Conservation (phyloP, 2,113 vertebrate genomes). For the Mohoua ochrocephala region DNA sequence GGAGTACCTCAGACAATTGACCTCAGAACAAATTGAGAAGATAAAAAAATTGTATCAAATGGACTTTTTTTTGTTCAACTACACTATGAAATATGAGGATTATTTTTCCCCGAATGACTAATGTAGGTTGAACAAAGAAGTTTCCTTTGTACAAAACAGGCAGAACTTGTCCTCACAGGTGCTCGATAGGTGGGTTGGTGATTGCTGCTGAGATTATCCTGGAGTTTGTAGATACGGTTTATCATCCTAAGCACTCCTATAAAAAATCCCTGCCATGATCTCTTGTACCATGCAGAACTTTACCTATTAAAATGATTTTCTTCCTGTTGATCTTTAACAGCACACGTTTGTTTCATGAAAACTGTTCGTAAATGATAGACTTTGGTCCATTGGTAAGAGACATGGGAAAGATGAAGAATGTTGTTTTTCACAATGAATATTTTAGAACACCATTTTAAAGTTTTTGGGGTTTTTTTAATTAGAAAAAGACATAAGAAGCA, state of each 20-base stretch:
- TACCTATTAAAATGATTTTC: background rate
- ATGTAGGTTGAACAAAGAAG: background rate
- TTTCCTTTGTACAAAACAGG: background rate
- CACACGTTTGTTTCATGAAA: background rate
- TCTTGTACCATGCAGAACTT: background rate
- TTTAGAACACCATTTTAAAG: background rate
- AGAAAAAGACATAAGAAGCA: background rate
- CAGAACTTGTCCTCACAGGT: background rate
- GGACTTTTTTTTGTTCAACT: constrained; percentile 64
- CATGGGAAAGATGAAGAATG: background rate
- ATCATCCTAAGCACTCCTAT: background rate
- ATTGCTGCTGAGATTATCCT: background rate
- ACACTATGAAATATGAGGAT: background rate
- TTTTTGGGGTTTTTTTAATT: too few relatives aligned
- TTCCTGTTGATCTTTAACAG: background rate
- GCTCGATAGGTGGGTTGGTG: background rate
- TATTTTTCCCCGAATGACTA: background rate
- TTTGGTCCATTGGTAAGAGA: background rate
- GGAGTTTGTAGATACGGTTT: background rate
- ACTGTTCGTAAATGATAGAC: background rate
- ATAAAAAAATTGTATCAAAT: constrained; percentile 31
- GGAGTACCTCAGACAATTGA: constrained; percentile 43
- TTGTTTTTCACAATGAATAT: background rate
- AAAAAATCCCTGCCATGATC: background rate
- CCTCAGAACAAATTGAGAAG: constrained; percentile 27